Base-by-base conservation (phyloP, 2,797 vertebrate species). In the Malacoraja senta region DNA sequence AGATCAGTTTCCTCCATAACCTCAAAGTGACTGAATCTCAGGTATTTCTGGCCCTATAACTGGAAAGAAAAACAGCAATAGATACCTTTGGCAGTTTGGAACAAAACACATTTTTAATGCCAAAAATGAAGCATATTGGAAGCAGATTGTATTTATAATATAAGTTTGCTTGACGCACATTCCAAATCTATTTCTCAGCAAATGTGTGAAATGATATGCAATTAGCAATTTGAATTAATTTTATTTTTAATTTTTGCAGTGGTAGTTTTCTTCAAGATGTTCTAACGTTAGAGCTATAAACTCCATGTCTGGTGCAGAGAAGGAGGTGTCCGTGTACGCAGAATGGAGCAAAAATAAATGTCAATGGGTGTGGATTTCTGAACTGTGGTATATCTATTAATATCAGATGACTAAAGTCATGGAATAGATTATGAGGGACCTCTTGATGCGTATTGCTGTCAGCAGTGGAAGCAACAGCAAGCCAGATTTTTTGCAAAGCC, bases 91-190 rank as follows among this genome's bases (percentile, higher is more conserved):
- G 8, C 90, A 91, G 21, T 44, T 74, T 13, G 17, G 19, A 72
- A 53, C 90, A 91, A 74, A 91, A 29, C 68, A 91, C 29, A 19
- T 77, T n/a, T 32, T 78, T 15, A 53, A 26, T 91, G 38, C 71
- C 68, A 74, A 44, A 26, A 3, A 74, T 44, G 7, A 7, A 35
- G 71, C 13, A 91, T 19, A 88, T 91, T 91, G 90, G 65, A 91
- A 74, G 71, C 90, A 91, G 90, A 91, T 91, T 91, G 38, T 53
- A 44, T 9, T 72, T 53, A 26, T 44, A 91, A 24, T 90, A n/a
- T 21, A 90, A 24, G 71, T 91, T 91, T 74, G 3, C 15, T 0
- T 6, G 24, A 68, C 38, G 35, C 68, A 72, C 29, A 71, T 71
- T 91, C 21, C 19, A 91, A 91, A 72, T 72, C 12, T 72, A 74